Evolutionary conservation across 2,888 invertebrate genomes (phyloP).

Genomic region (Gortyna flavago): DNA sequence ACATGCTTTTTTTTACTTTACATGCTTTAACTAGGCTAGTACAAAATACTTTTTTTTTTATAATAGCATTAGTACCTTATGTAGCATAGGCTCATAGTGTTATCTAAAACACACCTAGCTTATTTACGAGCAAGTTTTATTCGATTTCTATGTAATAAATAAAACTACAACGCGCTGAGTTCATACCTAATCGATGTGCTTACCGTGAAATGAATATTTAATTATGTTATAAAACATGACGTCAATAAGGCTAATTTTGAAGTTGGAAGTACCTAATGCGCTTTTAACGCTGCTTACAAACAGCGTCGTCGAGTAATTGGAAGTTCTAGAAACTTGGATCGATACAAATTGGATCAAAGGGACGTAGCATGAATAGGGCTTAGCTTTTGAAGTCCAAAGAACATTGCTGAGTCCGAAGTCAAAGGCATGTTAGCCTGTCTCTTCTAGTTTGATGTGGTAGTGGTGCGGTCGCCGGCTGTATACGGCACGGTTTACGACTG

Average conservation of each 20-base stretch:
- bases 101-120: not conserved
- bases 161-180: not conserved
- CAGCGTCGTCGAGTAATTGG: not conserved
- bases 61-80: not conserved
- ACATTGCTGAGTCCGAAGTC: not conserved
- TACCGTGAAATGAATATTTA: constrained; percentile 12
- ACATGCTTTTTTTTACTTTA: too few relatives aligned
- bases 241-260: not conserved
- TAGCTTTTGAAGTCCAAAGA: not conserved
- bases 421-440: constrained; percentile 18
- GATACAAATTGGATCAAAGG: not conserved
- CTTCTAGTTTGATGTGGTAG: constrained; percentile 48
- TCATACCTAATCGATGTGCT: constrained; percentile 4
- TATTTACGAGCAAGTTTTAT: not conserved
- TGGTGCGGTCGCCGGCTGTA: constrained; percentile 54
- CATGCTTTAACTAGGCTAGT: not conserved
- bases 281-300: constrained; percentile 14
- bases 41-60: not conserved
- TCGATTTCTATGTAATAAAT: not conserved
- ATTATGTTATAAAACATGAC: constrained; percentile 5
- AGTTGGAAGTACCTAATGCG: not conserved
- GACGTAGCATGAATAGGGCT: not conserved
- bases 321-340: not conserved
- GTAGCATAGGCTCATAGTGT: not conserved
- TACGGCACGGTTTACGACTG: constrained; percentile 77